These are phyloP conservation scores for Engystomops pustulosus DNA, from an alignment of 2,113 vertebrate species.

Conservation along the genomic window DNA sequence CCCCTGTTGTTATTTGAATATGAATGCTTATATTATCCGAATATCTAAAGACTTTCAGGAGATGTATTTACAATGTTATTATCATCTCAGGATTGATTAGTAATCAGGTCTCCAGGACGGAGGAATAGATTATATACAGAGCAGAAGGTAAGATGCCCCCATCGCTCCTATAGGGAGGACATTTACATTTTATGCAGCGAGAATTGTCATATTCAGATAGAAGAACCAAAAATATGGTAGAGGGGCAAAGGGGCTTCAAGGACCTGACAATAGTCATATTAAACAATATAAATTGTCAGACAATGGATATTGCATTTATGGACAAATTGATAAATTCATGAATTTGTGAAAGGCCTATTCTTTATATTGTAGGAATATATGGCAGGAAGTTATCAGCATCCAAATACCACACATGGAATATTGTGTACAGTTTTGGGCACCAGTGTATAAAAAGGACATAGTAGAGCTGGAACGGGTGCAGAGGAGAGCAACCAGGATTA, in stretches of 20 bases:
- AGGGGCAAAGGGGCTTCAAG: not conserved
- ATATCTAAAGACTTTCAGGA: conserved; percentile 48
- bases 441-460: no score
- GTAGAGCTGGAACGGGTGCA: no score
- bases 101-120: conserved; percentile 36
- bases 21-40: conserved; percentile 56
- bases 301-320: no score
- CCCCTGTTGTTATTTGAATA: conserved; percentile 59
- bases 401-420: no score
- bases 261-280: not conserved
- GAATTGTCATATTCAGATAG: conserved; percentile 17
- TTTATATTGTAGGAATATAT: no score
- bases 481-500: no score
- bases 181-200: conserved; percentile 37
- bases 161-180: conserved; percentile 28
- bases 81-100: conserved; percentile 56
- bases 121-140: conserved; percentile 35
- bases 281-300: no score
- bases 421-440: no score
- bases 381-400: no score
- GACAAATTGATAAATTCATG: no score
- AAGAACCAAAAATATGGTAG: not conserved
- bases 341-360: no score
- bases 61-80: conserved; percentile 56
- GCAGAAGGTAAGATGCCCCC: not conserved